These are phyloP conservation scores for Coilia nasus DNA, from an alignment of 2,797 vertebrate genomes.

Conservation along the genomic window DNA sequence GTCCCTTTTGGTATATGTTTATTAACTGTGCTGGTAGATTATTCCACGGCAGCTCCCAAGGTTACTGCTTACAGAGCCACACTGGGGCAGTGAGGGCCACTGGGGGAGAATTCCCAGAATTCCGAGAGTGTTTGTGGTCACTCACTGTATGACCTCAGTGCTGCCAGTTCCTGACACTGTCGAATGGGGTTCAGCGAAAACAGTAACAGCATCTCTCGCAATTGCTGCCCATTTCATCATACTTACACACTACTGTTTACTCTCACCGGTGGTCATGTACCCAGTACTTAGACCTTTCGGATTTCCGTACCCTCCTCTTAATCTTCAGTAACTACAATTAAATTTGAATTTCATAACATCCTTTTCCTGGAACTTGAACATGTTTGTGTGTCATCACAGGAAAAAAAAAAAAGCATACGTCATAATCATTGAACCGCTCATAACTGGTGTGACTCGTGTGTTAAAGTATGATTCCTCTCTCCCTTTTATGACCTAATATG, in stretches of 20 bases:
- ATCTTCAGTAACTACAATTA: not conserved
- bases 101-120: constrained; percentile 61
- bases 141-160: constrained; percentile 63
- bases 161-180: constrained; percentile 33
- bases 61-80: constrained; percentile 61
- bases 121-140: constrained; percentile 64
- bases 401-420: not conserved
- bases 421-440: constrained; percentile 19
- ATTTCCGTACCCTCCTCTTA: not conserved
- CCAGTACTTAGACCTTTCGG: not conserved
- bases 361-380: constrained; percentile 61
- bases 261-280: not conserved
- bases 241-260: constrained; percentile 4
- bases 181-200: constrained; percentile 32
- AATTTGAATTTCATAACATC: not conserved
- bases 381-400: constrained; percentile 52
- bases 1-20: constrained; percentile 60
- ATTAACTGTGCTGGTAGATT: constrained; percentile 76
- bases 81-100: constrained; percentile 48
- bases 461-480: constrained; percentile 66
- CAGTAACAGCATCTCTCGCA: not conserved
- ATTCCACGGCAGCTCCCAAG: constrained; percentile 76
- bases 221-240: constrained; percentile 8
- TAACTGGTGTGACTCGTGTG: constrained; percentile 49
- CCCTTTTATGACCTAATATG: constrained; percentile 46